Base-by-base conservation (phyloP, 2,113 vertebrate genomes). In the Pagrus major region DNA sequence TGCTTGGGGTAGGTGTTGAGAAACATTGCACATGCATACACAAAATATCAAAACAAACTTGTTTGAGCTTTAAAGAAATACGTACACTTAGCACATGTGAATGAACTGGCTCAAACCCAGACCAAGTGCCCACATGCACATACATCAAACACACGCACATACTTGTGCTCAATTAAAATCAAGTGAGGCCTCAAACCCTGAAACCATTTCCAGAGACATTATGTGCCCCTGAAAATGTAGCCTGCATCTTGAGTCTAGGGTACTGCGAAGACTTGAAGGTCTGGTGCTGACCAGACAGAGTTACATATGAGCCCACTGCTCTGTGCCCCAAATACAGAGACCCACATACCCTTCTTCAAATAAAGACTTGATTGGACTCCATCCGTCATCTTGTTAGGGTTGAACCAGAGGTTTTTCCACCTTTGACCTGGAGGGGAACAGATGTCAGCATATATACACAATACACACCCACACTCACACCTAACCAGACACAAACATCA, bases 101-200 rank as follows among this genome's bases (percentile, higher is more conserved):
- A 39, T 65, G 23, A 1, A 16, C 37, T 15, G 2, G 2, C 49
- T 78, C 61, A 80, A 72, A 58, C 64, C 42, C 59, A 70, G 67
- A 71, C 60, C 58, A 27, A 54, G 23, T 25, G 46, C 75, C 31
- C 47, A 66, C 49, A 12, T 31, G 8, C 51, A 72, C 39, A 75
- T 47, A 85, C 84, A 86, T 77, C 70, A 83, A 76, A 85, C 56
- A 59, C 31, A 14, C 18, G n/a, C 72, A 64, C 76, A 78, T 67
- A 78, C 37, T 85, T 82, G 63, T 46, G 81, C 68, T 79, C 78
- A 86, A 88, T 92, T 89, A 85, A 87, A 88, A 91, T 86, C 65
- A 84, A 88, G 47, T 75, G 55, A 83, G 76, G 73, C 80, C 74
- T 84, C 66, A 59, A 61, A 86, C 70, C 70, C 72, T 76, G 56